These are phyloP conservation scores for Crossaster papposus DNA, from an alignment of 53 echinoderm and acorn worm genomes.

Conservation along the genomic window DNA sequence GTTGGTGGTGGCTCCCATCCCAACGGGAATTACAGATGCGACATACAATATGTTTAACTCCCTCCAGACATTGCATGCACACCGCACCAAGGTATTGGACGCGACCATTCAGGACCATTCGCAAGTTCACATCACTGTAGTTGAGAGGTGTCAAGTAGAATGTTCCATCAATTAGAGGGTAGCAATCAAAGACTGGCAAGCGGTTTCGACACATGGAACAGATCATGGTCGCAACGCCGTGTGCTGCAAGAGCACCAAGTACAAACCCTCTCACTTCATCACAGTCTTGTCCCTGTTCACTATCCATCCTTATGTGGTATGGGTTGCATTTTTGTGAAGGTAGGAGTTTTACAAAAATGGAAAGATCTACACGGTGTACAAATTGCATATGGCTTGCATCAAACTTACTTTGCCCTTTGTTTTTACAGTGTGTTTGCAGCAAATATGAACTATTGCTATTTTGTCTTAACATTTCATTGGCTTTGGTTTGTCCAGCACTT, in stretches of 20 bases:
- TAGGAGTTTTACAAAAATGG: slow-evolving; percentile 88
- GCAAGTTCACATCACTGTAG: slow-evolving; percentile 87
- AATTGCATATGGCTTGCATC: slow-evolving; percentile 53
- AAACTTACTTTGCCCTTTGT: slow-evolving; percentile 17
- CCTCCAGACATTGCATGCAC: slow-evolving; percentile 98
- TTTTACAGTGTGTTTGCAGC: neutral
- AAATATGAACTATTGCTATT: neutral
- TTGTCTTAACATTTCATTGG: neutral
- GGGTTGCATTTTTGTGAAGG: slow-evolving; percentile 95
- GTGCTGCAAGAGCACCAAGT: slow-evolving; percentile 81
- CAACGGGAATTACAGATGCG: slow-evolving; percentile 97
- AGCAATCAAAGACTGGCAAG: slow-evolving; percentile 95
- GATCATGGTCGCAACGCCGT: slow-evolving; percentile 76
- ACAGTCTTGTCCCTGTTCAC: slow-evolving; percentile 80
- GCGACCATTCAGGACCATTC: slow-evolving; percentile 73
- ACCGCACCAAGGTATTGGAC: slow-evolving; percentile 93
- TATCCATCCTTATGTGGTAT: slow-evolving; percentile 99
- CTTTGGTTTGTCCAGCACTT: slow-evolving; percentile 11
- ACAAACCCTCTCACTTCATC: slow-evolving; percentile 97
- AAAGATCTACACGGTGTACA: slow-evolving; percentile 92
- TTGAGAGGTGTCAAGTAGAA: slow-evolving; percentile 93
- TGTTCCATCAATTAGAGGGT: slow-evolving; percentile 96
- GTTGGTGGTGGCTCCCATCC: slow-evolving; percentile 99
- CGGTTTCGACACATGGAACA: slow-evolving; percentile 85
- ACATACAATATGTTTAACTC: slow-evolving; percentile 91